Base-by-base conservation (phyloP, 2,797 vertebrate species). In the Heliangelus exortis region DNA sequence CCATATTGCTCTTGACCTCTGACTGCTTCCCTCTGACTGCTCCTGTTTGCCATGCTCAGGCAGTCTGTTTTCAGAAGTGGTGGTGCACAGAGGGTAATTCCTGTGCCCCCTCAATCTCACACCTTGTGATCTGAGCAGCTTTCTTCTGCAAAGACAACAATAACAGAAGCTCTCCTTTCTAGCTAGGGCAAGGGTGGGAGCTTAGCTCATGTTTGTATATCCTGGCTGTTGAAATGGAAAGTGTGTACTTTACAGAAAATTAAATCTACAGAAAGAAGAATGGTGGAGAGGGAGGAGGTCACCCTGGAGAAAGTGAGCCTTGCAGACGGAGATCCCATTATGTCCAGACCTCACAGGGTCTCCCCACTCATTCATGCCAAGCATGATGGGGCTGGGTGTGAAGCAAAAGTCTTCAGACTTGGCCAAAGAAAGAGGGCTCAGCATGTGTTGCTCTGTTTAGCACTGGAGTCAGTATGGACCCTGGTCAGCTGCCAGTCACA, bases 271-370 rank as follows among this genome's bases (percentile, higher is more conserved):
- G 92, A 94, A 93, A 96, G 76, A 87, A 92, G 66, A 86, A 87
- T 81, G 54, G 81, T 57, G 59, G 69, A 51, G 81, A 90, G 90
- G 84, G 84, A 96, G 59, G 71, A 75, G 65, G 84, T 94, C 95
- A 95, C 92, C 81, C 51, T 67, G 79, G 85, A 96, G 97, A 96
- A 96, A 77, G 95, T 92, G 90, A 95, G 86, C 87, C 79, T 91
- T 89, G 95, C 98, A 98, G 97, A 98, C 73, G 97, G 97, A 98
- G 97, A 97, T 98, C 97, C 97, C 96, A 97, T 98, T 97, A 97
- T 92, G 55, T 94, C 94, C 95, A 92, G 87, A 95, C 97, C 97
- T 97, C 96, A 96, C 93, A 94, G 96, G 97, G 97, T 96, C 98
- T 97, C 84, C 89, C 66, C 59, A 58, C 23, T 85, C 91, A 31